Percentiles rank a stretch among this genome's conserved stretches.
phyloP scores from a whole-genome alignment of 2,113 vertebrate genomes.

The Accipiter cooperii region DNA sequence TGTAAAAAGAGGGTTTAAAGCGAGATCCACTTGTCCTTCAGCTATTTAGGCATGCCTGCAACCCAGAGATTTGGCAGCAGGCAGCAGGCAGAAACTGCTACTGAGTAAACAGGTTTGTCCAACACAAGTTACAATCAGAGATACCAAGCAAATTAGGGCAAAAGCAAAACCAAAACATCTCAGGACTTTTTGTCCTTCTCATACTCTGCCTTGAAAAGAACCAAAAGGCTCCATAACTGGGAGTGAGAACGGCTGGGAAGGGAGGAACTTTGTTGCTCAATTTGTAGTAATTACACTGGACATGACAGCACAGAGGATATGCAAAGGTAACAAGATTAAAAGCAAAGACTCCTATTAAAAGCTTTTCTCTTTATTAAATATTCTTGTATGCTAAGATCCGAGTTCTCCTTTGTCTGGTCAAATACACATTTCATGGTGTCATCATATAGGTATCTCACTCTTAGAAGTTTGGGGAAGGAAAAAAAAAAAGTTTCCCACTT shows the following conservation, averaged over 20 bases:
- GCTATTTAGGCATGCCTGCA: not conserved
- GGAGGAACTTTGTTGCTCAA: not conserved
- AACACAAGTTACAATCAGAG: not conserved
- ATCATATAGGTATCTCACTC: not conserved
- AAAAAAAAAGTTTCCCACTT: not conserved
- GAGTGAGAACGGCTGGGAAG: not conserved
- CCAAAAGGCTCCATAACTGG: not conserved
- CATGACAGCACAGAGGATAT: not conserved
- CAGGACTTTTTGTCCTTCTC: not conserved
- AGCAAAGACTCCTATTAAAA: not conserved
- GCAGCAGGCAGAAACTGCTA: not conserved
- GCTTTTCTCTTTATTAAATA: not conserved
- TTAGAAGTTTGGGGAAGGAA: not conserved
- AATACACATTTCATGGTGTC: not conserved
- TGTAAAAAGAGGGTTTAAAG: not conserved
- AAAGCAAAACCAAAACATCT: not conserved
- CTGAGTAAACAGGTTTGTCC: not conserved
- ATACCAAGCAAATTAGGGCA: not conserved
- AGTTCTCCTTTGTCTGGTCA: not conserved
- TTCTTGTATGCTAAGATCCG: not conserved
- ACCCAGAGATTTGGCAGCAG: not conserved
- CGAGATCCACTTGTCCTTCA: not conserved
- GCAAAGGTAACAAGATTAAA: not conserved
- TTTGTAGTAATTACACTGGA: not conserved
- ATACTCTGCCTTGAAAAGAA: not conserved